Conservation (phyloP, 2,888 invertebrate species). For the Eupithecia inturbata region DNA sequence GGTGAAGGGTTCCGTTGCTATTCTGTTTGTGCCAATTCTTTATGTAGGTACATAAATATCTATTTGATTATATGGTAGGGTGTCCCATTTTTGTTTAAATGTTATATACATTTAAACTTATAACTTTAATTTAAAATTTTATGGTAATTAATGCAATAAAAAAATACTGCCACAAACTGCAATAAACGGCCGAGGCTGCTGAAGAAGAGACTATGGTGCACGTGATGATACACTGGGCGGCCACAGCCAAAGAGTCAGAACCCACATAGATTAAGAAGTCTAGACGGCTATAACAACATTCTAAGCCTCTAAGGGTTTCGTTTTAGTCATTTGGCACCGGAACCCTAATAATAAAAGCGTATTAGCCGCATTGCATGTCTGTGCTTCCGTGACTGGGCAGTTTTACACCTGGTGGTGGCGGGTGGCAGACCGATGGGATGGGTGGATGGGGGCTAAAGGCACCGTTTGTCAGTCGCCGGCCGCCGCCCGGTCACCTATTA, state of each 20-base stretch:
- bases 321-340: neutral
- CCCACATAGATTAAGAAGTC: neutral
- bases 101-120: too few relatives aligned
- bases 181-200: neutral
- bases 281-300: neutral
- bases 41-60: neutral
- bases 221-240: neutral
- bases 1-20: neutral
- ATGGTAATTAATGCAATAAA: neutral
- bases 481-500: constrained; percentile 77
- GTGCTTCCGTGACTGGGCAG: constrained; percentile 82
- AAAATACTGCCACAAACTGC: neutral
- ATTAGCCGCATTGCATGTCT: constrained; percentile 83
- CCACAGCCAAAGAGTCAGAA: neutral
- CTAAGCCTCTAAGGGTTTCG: neutral
- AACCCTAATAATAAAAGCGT: constrained; percentile 75
- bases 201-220: neutral
- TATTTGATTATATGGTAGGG: neutral
- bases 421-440: constrained; percentile 33
- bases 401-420: constrained; percentile 80
- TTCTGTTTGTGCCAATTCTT: neutral
- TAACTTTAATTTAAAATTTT: neutral
- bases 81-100: neutral
- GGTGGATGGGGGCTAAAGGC: constrained; percentile 61
- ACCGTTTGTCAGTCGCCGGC: constrained; percentile 71